A percentile compares a stretch with the other conserved stretches of the same genome.
Evolutionary conservation across 2,113 vertebrate species (phyloP).

Genomic region (Osmerus eperlanus): DNA sequence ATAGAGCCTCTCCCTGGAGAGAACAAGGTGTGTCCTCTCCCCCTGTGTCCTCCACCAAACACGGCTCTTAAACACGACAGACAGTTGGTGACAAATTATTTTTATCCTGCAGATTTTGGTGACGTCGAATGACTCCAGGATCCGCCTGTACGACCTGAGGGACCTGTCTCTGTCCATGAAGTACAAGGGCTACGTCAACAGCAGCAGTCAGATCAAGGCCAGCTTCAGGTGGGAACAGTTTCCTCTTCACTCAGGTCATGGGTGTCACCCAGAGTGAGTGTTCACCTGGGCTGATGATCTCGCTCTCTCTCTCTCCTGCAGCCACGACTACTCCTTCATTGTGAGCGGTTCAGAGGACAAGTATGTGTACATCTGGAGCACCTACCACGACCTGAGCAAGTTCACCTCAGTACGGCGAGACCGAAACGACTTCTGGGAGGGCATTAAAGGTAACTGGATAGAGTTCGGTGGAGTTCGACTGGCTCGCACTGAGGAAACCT

Average conservation of each 20-base stretch:
- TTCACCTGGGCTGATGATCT: neutral
- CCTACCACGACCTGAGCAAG: constrained; percentile 96
- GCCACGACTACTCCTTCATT: constrained; percentile 96
- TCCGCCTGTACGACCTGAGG: constrained; percentile 93
- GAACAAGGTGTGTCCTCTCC: constrained; percentile 82
- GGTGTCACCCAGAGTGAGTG: neutral
- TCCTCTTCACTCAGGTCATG: neutral
- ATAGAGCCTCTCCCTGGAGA: constrained; percentile 97
- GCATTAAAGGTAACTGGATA: constrained; percentile 88
- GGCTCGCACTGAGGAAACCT: neutral
- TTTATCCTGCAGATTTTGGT: constrained; percentile 85
- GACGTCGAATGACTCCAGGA: constrained; percentile 96
- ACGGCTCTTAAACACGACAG: neutral
- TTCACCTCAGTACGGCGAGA: constrained; percentile 96
- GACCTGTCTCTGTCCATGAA: constrained; percentile 98
- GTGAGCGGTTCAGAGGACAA: constrained; percentile 97
- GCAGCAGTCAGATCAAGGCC: constrained; percentile 99
- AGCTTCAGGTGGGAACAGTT: constrained; percentile 88
- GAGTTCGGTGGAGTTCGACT: neutral
- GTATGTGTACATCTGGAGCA: constrained; percentile 99
- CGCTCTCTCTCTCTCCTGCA: constrained; percentile 46
- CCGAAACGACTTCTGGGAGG: constrained; percentile 99
- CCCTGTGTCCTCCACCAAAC: neutral
- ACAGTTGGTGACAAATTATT: neutral
- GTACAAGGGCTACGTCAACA: constrained; percentile 97